Evolutionary conservation across 2,113 vertebrate genomes (phyloP), one percentile per base, ranked within the genome.

Genomic region (Leucopsar rothschildi): DNA sequence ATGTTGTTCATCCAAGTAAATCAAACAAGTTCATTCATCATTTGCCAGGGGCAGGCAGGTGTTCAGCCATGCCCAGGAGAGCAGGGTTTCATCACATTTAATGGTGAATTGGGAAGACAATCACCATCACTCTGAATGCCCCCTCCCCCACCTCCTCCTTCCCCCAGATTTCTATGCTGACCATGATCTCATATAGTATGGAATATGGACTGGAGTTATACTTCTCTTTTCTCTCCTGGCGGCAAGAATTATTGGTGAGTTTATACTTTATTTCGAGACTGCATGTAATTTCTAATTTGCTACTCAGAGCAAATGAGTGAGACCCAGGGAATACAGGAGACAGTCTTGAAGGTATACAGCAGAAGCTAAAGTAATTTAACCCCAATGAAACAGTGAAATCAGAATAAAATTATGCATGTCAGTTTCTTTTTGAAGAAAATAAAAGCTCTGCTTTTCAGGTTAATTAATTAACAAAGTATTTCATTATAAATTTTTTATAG

Each of bases 121-220:
- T 68, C 0, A 0, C 2, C 19, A 31, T 47, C 12, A 24, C 15
- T 57, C 23, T 12, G 3, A 55, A 40, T 1, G 1, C 13, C 7
- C 4, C 1, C 19, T 23, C 4, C 9, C 9, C 8, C 28, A 55
- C 4, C 7, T 35, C 5, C 15, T 40, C 50, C 19, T 50, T 52
- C 7, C 8, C 3, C 18, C 17, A 27, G 20, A 5, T 42, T 57
- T 63, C 15, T 7, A 4, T 52, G 10, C 10, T 47, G 14, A 61
- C 27, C 11, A 3, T n/a, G 20, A 52, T 1, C 3, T 24, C 14
- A 18, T 20, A 18, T 0, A 0, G 20, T 39, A 5, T 53, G 6
- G 23, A 23, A 39, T 18, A 39, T 11, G 22, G 19, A 59, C 3
- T 0, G 82, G 11, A 66, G 6, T 11, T 10, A 39, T 21, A 27